Percentiles rank a stretch among this genome's conserved stretches.
phyloP scores from a whole-genome alignment of 2,888 invertebrate genomes.

The Brassicogethes aeneus region DNA sequence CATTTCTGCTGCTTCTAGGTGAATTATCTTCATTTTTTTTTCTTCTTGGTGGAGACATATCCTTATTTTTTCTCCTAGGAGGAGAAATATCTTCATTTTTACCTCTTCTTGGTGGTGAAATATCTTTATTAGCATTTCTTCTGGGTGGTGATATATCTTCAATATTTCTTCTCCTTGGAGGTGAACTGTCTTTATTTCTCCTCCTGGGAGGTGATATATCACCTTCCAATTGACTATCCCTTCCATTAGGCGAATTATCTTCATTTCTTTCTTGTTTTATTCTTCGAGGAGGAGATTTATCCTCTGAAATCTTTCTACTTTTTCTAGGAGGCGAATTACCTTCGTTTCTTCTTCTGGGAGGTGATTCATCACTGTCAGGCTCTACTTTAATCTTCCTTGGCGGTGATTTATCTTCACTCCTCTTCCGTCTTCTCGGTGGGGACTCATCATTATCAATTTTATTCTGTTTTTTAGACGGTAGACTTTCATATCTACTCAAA shows the following conservation, averaged over 20 bases:
- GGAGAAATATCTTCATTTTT: conserved; percentile 8
- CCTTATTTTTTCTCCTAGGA: conserved; percentile 19
- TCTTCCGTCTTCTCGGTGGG: conserved; percentile 10
- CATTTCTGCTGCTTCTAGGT: conserved; percentile 2
- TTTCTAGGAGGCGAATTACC: conserved; percentile 19
- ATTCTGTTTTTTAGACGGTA: conserved; percentile 8
- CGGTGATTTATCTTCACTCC: conserved; percentile 14
- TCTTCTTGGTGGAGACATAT: conserved; percentile 26
- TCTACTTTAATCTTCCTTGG: conserved; percentile 13
- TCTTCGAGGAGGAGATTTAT: conserved; percentile 28
- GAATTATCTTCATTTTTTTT: conserved; percentile 7
- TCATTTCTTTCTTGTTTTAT: conserved; percentile 21
- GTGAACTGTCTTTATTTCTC: conserved; percentile 22
- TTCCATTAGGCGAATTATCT: conserved; percentile 9
- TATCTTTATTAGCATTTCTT: conserved; percentile 6
- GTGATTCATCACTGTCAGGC: conserved; percentile 10
- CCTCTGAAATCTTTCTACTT: conserved; percentile 14
- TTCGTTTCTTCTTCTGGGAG: conserved; percentile 10
- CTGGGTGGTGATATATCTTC: conserved; percentile 12
- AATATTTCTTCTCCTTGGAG: conserved; percentile 6
- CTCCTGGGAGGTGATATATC: conserved; percentile 28
- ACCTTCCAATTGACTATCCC: conserved; percentile 5
- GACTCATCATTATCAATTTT: conserved; percentile 7
- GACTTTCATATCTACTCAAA: conserved; percentile 1
- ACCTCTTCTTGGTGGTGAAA: conserved; percentile 12